phyloP scores from a whole-genome alignment of 37 sponge, comb jelly and placozoan species.

The Amphimedon queenslandica region DNA sequence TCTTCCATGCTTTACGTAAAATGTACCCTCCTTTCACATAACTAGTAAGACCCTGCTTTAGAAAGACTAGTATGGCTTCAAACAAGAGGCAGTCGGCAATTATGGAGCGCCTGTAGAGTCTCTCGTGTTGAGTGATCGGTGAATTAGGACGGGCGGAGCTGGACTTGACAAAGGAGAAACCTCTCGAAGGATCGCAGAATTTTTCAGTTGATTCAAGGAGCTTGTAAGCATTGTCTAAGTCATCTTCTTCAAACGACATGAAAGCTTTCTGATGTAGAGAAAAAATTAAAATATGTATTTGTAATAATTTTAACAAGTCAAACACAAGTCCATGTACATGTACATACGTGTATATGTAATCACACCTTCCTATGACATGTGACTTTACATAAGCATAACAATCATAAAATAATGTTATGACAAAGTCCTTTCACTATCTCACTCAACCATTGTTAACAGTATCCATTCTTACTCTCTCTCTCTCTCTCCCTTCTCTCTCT shows the following conservation, averaged over 20 bases:
- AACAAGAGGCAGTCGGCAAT: slow-evolving; percentile 84
- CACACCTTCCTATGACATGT: too few species aligned
- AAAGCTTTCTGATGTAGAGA: slow-evolving; percentile 77
- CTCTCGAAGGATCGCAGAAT: slow-evolving; percentile 37
- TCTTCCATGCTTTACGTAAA: slow-evolving; percentile 85
- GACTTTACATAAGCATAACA: too few species aligned
- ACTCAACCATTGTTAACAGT: too few species aligned
- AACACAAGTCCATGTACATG: too few species aligned
- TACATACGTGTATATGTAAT: too few species aligned
- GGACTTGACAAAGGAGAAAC: slow-evolving; percentile 4
- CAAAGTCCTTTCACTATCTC: too few species aligned
- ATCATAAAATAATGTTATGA: too few species aligned
- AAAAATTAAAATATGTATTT: too few species aligned
- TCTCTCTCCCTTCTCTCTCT: too few species aligned
- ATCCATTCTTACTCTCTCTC: too few species aligned
- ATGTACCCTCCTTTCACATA: slow-evolving; percentile 91
- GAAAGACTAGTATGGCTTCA: slow-evolving; percentile 73
- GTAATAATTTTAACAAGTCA: too few species aligned
- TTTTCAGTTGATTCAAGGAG: slow-evolving; percentile 61
- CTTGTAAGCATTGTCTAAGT: slow-evolving; percentile 72
- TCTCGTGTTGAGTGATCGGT: slow-evolving; percentile 46
- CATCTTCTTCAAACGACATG: slow-evolving; percentile 85
- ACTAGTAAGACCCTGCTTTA: slow-evolving; percentile 72
- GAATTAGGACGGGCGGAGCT: slow-evolving; percentile 3
- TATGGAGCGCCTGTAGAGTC: slow-evolving; percentile 41